Percentiles rank a stretch among this genome's conserved stretches.
Evolutionary conservation across 2,113 vertebrate genomes (phyloP).

Genomic region (Alouatta palliata): DNA sequence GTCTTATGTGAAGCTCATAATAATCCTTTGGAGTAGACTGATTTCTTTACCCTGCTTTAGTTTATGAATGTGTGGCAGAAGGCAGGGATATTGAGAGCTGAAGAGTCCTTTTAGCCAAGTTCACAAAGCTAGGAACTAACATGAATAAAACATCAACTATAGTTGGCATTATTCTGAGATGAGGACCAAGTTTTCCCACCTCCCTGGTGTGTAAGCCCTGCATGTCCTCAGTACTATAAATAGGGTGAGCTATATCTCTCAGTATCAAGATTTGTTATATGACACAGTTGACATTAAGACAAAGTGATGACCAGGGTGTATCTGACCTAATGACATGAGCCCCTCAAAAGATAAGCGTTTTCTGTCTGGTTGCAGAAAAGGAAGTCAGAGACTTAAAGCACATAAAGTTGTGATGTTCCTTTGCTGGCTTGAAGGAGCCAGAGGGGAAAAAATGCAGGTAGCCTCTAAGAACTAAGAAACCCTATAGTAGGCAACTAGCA

Average conservation of each 20-base stretch:
- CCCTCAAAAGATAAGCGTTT: neutral
- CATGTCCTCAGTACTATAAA: fast-evolving
- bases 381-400: neutral
- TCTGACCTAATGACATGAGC: neutral
- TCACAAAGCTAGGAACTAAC: neutral
- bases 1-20: neutral
- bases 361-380: neutral
- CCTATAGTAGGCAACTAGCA: neutral
- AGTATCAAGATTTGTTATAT: no score
- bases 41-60: neutral
- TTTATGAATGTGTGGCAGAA: neutral
- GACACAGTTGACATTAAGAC: neutral
- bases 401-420: neutral
- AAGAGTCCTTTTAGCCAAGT: neutral
- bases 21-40: neutral
- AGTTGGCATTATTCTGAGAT: neutral
- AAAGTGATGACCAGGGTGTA: no score
- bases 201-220: no score
- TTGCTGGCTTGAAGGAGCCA: neutral
- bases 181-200: neutral
- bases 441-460: neutral
- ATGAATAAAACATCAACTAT: fast-evolving
- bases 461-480: neutral
- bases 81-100: neutral
- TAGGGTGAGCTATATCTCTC: fast-evolving